A percentile compares a stretch with the other conserved stretches of the same genome.
These are phyloP conservation scores for Pitta sordida DNA, from an alignment of 2,113 vertebrate species.

Conservation along the genomic window DNA sequence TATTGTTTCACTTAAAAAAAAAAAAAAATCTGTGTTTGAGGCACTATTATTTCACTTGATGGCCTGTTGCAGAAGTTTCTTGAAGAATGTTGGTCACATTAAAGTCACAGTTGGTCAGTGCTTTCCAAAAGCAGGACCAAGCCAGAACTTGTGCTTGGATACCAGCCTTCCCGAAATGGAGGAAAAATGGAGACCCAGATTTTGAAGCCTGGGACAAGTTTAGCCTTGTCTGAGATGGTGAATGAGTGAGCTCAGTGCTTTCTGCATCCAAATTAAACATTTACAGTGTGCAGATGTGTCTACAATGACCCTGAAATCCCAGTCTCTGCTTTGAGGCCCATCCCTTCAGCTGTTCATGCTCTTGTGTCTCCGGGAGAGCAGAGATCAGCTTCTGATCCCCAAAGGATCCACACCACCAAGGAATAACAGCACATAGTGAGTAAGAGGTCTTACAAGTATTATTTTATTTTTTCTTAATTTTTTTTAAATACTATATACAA, in stretches of 20 bases:
- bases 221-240: background rate
- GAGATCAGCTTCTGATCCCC: background rate
- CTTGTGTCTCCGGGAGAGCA: background rate
- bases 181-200: background rate
- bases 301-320: background rate
- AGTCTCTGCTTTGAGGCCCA: background rate
- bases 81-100: background rate
- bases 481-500: conserved; percentile 64
- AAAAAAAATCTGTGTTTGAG: background rate
- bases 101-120: background rate
- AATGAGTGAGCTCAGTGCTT: too few species aligned
- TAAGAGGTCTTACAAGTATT: conserved; percentile 28
- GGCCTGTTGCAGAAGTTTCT: background rate
- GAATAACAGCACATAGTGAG: background rate
- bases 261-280: background rate
- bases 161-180: rapidly evolving
- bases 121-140: background rate
- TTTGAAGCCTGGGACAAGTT: background rate
- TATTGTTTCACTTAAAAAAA: background rate
- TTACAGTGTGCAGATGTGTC: background rate
- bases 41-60: background rate
- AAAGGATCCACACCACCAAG: rapidly evolving
- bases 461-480: conserved; percentile 26
- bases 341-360: background rate
- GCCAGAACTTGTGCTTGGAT: background rate